A percentile compares a stretch with the other conserved stretches of the same genome.
Evolutionary conservation across 1,140 invertebrate species (phyloP).

Genomic region (Pseudoatta argentina): DNA sequence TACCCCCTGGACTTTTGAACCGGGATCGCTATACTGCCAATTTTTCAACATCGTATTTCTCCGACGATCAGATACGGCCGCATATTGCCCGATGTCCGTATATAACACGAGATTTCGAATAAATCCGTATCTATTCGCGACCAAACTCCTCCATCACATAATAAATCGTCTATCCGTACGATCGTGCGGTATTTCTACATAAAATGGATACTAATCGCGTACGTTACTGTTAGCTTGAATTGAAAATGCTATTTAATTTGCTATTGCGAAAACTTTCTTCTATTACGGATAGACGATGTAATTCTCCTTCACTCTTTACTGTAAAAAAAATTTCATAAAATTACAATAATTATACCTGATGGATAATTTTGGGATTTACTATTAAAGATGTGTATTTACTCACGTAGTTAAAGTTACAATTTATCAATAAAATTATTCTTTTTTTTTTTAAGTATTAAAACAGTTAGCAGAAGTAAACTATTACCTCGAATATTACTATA

Average conservation of each 20-base stretch:
- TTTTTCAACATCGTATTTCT: constrained; percentile 48
- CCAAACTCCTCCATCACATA: neutral
- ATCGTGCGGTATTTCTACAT: neutral
- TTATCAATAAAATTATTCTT: too few relatives aligned
- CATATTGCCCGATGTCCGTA: constrained; percentile 24
- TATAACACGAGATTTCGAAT: constrained; percentile 16
- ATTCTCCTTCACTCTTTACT: too few relatives aligned
- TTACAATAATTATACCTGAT: too few relatives aligned
- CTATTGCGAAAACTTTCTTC: too few relatives aligned
- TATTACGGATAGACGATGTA: neutral
- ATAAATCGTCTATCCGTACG: neutral
- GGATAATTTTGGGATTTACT: too few relatives aligned
- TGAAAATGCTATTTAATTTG: neutral
- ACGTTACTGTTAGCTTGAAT: neutral
- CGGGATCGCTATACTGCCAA: constrained; percentile 4
- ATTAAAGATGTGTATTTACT: too few relatives aligned
- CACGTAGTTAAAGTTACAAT: too few relatives aligned
- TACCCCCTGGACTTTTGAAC: constrained; percentile 1
- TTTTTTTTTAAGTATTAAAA: too few relatives aligned
- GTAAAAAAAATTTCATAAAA: too few relatives aligned
- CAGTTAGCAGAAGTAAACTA: too few relatives aligned
- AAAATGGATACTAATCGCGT: neutral
- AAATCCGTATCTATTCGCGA: constrained; percentile 24
- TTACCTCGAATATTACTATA: too few relatives aligned
- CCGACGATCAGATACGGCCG: constrained; percentile 45